These are phyloP conservation scores for Ciconia maguari DNA, from an alignment of 2,113 vertebrate genomes.

Conservation along the genomic window DNA sequence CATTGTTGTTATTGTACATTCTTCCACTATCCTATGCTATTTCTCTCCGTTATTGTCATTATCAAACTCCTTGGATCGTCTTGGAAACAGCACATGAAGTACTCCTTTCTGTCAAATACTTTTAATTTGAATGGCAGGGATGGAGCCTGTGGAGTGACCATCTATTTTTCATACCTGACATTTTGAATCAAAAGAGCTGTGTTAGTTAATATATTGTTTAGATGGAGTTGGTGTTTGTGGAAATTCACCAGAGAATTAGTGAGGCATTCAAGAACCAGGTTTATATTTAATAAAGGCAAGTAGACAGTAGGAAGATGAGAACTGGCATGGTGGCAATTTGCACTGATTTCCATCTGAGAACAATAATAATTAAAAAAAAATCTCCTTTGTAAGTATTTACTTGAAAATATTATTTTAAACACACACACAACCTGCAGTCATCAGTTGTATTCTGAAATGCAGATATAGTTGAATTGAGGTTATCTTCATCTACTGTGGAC, in stretches of 20 bases:
- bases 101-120: background rate
- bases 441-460: background rate
- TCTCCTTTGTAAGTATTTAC: background rate
- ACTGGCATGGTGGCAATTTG: background rate
- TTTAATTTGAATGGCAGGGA: background rate
- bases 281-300: background rate
- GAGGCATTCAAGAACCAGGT: background rate
- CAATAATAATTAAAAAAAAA: background rate
- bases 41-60: background rate
- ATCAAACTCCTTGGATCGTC: background rate
- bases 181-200: constrained; percentile 15
- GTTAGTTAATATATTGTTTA: background rate
- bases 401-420: background rate
- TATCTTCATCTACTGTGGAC: background rate
- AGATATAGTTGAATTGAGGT: background rate
- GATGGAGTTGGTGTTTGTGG: background rate
- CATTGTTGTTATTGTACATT: background rate
- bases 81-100: background rate
- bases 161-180: constrained; percentile 27
- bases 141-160: background rate
- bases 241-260: background rate
- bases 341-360: background rate
- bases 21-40: background rate
- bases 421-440: background rate
- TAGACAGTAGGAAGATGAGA: background rate